These are phyloP conservation scores for Agrotis exclamationis DNA, from an alignment of 2,888 invertebrate species.

Conservation along the genomic window DNA sequence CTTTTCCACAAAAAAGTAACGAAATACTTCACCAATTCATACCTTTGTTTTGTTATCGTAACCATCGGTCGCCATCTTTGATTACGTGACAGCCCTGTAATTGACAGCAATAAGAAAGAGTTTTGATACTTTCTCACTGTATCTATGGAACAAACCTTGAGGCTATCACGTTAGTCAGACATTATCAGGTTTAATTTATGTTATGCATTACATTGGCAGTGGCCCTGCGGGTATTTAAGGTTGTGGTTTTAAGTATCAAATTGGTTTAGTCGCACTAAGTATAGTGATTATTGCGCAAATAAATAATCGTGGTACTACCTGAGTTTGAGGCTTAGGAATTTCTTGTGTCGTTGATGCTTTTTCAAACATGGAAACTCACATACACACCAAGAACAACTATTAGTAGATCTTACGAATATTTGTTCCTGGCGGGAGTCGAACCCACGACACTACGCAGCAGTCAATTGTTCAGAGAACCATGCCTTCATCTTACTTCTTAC, in stretches of 20 bases:
- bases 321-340: too few species aligned
- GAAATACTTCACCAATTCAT: constrained; percentile 2
- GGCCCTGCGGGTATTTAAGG: constrained; percentile 28
- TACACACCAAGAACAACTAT: too few species aligned
- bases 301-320: too few species aligned
- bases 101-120: constrained; percentile 21
- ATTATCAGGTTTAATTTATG: constrained; percentile 37
- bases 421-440: too few species aligned
- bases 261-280: not conserved
- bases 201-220: not conserved
- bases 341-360: too few species aligned
- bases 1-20: constrained; percentile 29
- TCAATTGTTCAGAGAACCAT: too few species aligned
- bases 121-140: constrained; percentile 58
- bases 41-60: constrained; percentile 28
- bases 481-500: too few species aligned
- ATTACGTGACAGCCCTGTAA: constrained; percentile 36
- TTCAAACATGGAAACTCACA: too few species aligned
- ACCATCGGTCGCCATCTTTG: constrained; percentile 27
- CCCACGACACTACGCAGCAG: too few species aligned
- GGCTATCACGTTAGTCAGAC: constrained; percentile 33
- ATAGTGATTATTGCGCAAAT: not conserved
- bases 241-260: constrained; percentile 26
- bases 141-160: constrained; percentile 45
- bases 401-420: too few species aligned